Base-by-base conservation (phyloP, 2,113 vertebrate species). In the Amphiprion percula region DNA sequence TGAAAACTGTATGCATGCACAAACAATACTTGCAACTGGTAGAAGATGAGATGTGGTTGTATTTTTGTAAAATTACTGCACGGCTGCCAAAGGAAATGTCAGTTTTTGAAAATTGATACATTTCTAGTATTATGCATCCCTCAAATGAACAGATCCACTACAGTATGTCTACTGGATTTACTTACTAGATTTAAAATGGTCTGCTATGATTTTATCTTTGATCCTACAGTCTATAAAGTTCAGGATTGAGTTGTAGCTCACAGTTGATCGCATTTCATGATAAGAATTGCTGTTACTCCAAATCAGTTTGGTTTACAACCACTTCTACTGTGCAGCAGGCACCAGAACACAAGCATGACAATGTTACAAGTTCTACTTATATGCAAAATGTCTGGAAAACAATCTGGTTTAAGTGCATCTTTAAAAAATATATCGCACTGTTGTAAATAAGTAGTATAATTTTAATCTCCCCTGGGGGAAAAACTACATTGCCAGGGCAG, bases 231-330 rank as follows among this genome's bases (percentile, higher is more conserved):
- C 23, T 37, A 16, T 50, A 49, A 74, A 14, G 10, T 33, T 50
- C 60, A 63, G 3, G 30, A 61, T 17, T 44, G 26, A 56, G 17
- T 60, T 54, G 46, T 17, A 59, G 44, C 44, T 59, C 21, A 26
- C 50, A 58, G 23, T 74, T 70, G 11, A 46, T 33, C 62, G 65
- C 56, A 28, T 78, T 76, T 83, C 77, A 83, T 55, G 62, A 64
- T 67, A 52, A 33, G 23, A 30, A 68, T 73, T 61, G 41, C 52
- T 53, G 46, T 59, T 59, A 60, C 52, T 52, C 39, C 11, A 56
- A 74, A 79, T 69, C 1, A 21, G 60, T 76, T 46, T 75, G 69
- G 65, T 54, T 86, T 81, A 47, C 47, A 68, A 68, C 79, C 64
- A 50, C 72, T 67, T 64, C 12, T 74, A 19, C 63, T 80, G 47